Conservation (phyloP, 2,113 vertebrate species). For the Copsychus sechellarum region DNA sequence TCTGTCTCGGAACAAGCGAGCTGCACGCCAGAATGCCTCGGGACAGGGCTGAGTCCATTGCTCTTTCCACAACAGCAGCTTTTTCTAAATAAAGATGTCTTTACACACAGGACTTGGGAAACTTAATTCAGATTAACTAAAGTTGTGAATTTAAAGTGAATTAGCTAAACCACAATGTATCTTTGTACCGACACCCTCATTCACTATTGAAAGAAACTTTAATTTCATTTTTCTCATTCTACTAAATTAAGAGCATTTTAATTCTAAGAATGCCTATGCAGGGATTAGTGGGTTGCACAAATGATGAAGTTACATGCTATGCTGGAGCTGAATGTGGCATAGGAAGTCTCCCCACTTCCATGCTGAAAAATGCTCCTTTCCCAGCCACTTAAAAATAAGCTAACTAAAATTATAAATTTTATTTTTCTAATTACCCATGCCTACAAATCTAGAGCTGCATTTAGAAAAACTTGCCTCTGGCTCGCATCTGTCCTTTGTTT, state of each 20-base stretch:
- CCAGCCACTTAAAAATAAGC: not conserved
- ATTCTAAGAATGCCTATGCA: not conserved
- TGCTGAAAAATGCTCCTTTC: not conserved
- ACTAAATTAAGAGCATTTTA: slow-evolving; percentile 14
- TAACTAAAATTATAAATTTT: not conserved
- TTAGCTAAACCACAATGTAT: slow-evolving; percentile 32
- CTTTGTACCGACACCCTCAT: not conserved
- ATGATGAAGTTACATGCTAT: not conserved
- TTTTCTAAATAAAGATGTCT: slow-evolving; percentile 28
- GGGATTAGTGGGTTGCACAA: not conserved
- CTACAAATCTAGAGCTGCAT: not conserved
- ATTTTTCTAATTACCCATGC: not conserved
- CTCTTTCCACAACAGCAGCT: slow-evolving; percentile 29
- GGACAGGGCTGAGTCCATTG: slow-evolving; percentile 14
- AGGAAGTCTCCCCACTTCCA: not conserved
- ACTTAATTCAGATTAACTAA: slow-evolving; percentile 35
- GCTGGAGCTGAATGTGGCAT: not conserved
- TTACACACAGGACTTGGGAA: not conserved
- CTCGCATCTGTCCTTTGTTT: not conserved
- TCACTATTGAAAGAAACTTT: slow-evolving; percentile 7
- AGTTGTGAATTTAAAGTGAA: slow-evolving; percentile 26
- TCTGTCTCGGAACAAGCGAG: not conserved
- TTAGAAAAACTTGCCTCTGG: not conserved
- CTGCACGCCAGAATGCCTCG: not conserved
- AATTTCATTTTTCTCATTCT: slow-evolving; percentile 16